Evolutionary conservation across 2,113 vertebrate species (phyloP), one percentile per base, ranked within the genome.

Genomic region (Catagonus wagneri): DNA sequence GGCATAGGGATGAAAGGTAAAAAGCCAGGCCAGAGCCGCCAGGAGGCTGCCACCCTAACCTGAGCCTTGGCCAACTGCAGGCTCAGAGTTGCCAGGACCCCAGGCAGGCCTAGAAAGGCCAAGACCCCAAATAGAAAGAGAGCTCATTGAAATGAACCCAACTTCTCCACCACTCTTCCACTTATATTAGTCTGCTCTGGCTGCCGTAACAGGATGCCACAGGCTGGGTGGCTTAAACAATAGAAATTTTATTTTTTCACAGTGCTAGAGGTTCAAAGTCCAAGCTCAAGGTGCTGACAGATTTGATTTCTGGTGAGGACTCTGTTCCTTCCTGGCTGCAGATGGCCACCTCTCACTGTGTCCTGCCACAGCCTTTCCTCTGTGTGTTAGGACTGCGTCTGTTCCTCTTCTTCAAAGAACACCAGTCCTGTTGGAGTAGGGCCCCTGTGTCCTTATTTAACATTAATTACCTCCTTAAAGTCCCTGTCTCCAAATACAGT

Each of bases 181-280:
- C 4, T n/a, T 2, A 0, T 10, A 0, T 27, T 1, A 0, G 11
- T 19, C 52, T 1, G 29, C 39, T 19, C 68, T 1, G 52, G 20
- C 80, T 52, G 58, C n/a, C 22, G 0, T 12, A 32, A 15, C 50
- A 12, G 16, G 72, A 50, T 14, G 29, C 66, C 65, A 22, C n/a
- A 9, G 58, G 3, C 27, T 9, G 6, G 15, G 56, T 20, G 11
- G 32, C 32, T 58, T 9, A 22, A 27, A 52, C 4, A 4, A 15
- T 3, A 63, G 71, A 17, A 3, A 29, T 52, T 8, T 8, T 68
- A 50, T 81, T 66, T 91, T 23, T 54, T 54, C 29, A 5, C 34
- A 32, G 39, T 69, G 69, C 34, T 22, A 8, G 58, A 65, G 71
- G 32, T 14, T 78, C 27, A 7, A 61, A 61, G 34, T 68, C 84